phyloP scores from a whole-genome alignment of 2,113 vertebrate species.

The Pedetes capensis region DNA sequence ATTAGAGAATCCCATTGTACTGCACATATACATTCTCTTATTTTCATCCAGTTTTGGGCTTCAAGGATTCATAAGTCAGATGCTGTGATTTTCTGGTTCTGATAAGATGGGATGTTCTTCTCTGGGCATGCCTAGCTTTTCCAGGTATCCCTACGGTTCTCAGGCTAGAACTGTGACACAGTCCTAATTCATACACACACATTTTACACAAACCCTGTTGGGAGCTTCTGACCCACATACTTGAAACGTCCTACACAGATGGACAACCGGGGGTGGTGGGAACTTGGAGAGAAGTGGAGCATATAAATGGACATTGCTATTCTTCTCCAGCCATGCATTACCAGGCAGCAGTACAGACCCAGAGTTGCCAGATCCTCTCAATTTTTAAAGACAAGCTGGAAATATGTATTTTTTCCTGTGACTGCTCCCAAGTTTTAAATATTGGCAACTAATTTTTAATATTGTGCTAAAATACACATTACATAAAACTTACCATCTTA shows the following conservation, averaged over 20 bases:
- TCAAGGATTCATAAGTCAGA: not conserved
- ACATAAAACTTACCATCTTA: not conserved
- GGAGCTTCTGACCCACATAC: not conserved
- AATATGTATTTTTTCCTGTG: not conserved
- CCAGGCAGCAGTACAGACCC: not conserved
- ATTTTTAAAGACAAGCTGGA: not conserved
- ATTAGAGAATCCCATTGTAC: not conserved
- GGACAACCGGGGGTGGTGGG: not conserved
- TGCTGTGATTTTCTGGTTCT: not conserved
- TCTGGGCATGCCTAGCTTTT: not conserved
- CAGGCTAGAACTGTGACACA: not conserved
- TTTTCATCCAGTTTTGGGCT: not conserved
- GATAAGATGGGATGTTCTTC: not conserved
- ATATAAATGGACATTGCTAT: fast-evolving
- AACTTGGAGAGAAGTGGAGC: not conserved
- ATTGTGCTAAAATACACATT: not conserved
- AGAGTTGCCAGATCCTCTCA: not conserved
- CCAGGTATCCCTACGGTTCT: not conserved
- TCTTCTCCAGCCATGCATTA: too few relatives aligned
- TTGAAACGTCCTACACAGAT: not conserved
- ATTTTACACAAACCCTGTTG: not conserved
- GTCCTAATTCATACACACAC: not conserved
- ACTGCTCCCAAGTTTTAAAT: not conserved
- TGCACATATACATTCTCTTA: not conserved
- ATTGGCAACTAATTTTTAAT: not conserved